A percentile compares a stretch with the other conserved stretches of the same genome.
Conservation (phyloP, 2,888 invertebrate species). For the Melieria crassipennis region DNA sequence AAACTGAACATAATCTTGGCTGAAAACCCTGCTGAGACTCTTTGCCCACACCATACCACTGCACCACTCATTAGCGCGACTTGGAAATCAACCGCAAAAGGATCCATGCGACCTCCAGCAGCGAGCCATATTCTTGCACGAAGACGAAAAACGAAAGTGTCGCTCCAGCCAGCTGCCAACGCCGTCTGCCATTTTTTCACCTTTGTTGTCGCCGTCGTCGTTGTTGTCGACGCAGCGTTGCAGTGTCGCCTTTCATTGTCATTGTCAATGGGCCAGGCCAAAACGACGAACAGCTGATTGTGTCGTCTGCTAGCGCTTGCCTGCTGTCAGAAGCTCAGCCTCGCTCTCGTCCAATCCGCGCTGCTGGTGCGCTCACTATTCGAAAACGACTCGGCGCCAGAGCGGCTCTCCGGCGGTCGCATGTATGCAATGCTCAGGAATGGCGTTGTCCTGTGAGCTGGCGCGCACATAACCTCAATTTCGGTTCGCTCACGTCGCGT, state of each 20-base stretch:
- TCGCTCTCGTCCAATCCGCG: neutral
- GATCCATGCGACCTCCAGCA: slow-evolving; percentile 14
- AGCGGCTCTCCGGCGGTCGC: too few species aligned
- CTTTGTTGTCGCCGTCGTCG: slow-evolving; percentile 15
- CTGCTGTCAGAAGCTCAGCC: slow-evolving; percentile 10
- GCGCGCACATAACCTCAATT: neutral
- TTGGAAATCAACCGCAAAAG: neutral
- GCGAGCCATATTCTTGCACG: neutral
- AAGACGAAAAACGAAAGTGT: slow-evolving; percentile 20
- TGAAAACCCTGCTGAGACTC: too few species aligned
- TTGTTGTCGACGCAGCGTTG: slow-evolving; percentile 15
- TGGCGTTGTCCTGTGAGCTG: neutral
- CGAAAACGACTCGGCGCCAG: too few species aligned
- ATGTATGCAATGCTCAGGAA: neutral
- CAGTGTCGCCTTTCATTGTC: slow-evolving; percentile 39
- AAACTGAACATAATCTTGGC: too few species aligned
- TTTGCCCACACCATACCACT: too few species aligned
- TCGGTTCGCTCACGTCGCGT: neutral
- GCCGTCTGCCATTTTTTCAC: slow-evolving; percentile 24
- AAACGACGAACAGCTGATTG: slow-evolving; percentile 38
- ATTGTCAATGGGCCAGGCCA: slow-evolving; percentile 39
- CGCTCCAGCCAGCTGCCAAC: slow-evolving; percentile 31
- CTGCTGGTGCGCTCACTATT: too few species aligned
- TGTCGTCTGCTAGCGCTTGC: neutral
- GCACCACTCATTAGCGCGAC: neutral